These are phyloP conservation scores for Enteromius viviparus DNA, from an alignment of 2,797 vertebrate species.

Conservation along the genomic window DNA sequence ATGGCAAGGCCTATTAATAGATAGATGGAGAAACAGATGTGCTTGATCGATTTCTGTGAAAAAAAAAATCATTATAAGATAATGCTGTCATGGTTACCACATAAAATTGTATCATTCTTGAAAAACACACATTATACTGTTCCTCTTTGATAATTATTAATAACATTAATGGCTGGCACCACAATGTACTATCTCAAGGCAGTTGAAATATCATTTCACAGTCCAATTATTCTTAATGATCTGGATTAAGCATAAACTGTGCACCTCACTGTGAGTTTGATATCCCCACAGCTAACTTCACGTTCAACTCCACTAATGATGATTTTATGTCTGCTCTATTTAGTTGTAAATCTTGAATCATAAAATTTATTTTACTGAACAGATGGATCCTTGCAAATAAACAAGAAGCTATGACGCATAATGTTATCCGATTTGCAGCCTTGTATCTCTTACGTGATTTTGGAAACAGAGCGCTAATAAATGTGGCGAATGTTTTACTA, in stretches of 20 bases:
- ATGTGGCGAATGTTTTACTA: neutral
- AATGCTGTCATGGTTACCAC: neutral
- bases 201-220: neutral
- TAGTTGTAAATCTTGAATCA: neutral
- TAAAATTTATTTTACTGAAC: neutral
- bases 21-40: constrained; percentile 8
- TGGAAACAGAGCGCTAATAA: neutral
- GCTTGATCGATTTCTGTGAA: neutral
- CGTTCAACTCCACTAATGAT: neutral
- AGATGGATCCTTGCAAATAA: neutral
- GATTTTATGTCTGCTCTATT: neutral
- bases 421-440: neutral
- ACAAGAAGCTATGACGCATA: constrained; percentile 5
- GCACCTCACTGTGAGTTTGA: neutral
- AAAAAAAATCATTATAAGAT: neutral
- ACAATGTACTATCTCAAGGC: neutral
- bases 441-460: neutral
- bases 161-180: neutral
- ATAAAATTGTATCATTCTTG: neutral
- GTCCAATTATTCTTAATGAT: constrained; percentile 5
- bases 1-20: neutral
- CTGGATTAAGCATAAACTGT: neutral
- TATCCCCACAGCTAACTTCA: neutral
- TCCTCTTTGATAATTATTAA: neutral
- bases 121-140: neutral